Evolutionary conservation across 2,888 invertebrate species (phyloP).

Genomic region (Spisula solida): DNA sequence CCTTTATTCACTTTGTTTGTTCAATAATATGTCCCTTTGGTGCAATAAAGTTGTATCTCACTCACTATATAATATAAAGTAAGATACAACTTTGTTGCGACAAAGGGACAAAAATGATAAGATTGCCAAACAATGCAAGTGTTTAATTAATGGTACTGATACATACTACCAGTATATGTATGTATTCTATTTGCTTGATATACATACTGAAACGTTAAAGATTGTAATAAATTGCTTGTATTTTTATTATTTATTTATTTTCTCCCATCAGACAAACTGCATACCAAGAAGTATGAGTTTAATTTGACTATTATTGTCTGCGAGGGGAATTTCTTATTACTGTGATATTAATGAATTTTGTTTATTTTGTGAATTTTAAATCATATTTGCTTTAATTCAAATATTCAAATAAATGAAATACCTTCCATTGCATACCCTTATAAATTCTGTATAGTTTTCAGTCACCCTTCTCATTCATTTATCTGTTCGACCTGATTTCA

Average conservation of each 20-base stretch:
- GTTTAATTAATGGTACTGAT: neutral
- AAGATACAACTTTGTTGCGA: neutral
- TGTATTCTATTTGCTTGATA: neutral
- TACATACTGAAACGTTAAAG: neutral
- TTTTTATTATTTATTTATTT: constrained; percentile 26
- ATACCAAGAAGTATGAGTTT: constrained; percentile 11
- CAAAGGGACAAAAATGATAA: neutral
- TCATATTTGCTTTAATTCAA: neutral
- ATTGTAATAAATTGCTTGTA: neutral
- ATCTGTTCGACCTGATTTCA: neutral
- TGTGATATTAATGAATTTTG: constrained; percentile 29
- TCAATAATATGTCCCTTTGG: neutral
- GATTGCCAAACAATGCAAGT: constrained; percentile 17
- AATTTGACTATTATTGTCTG: constrained; percentile 5
- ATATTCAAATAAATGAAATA: constrained; percentile 13
- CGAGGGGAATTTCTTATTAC: neutral
- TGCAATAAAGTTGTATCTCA: too few relatives aligned
- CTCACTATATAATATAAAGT: too few relatives aligned
- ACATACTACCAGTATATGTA: neutral
- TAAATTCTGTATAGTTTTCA: neutral
- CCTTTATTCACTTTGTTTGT: neutral
- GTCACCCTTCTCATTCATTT: neutral
- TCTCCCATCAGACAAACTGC: neutral
- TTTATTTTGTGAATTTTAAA: constrained; percentile 26
- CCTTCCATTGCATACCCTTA: neutral